Evolutionary conservation across 2,888 invertebrate species (phyloP).

Genomic region (Melikaiella ostensackeni): DNA sequence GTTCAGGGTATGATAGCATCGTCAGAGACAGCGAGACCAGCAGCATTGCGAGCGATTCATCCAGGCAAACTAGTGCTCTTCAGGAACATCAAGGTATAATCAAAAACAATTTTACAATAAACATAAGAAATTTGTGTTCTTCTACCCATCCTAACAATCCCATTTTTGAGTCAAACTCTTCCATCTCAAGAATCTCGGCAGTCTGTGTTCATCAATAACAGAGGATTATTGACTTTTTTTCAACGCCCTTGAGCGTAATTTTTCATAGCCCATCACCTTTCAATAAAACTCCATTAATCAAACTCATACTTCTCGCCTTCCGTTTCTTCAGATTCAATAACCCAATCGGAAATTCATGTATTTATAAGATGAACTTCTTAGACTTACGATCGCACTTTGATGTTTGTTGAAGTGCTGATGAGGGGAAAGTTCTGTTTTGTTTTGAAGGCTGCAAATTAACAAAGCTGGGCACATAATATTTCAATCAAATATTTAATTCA

Average conservation of each 20-base stretch:
- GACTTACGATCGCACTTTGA: neutral
- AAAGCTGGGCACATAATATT: too few relatives aligned
- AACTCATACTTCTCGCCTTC: neutral
- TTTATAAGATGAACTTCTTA: neutral
- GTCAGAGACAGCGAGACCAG: constrained; percentile 93
- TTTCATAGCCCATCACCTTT: constrained; percentile 57
- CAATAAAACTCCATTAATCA: constrained; percentile 61
- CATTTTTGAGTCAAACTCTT: neutral
- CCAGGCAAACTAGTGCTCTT: constrained; percentile 78
- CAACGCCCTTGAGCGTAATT: constrained; percentile 46
- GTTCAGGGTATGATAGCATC: constrained; percentile 93
- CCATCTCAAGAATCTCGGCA: constrained; percentile 3
- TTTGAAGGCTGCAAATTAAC: too few relatives aligned
- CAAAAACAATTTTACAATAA: constrained; percentile 5
- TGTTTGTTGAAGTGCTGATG: neutral
- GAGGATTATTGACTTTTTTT: constrained; percentile 47
- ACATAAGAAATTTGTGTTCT: too few relatives aligned
- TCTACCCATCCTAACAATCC: too few relatives aligned
- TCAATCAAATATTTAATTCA: too few relatives aligned
- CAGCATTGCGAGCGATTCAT: constrained; percentile 87
- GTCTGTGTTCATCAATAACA: constrained; percentile 24
- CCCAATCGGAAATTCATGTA: constrained; percentile 29
- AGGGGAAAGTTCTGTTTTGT: too few relatives aligned
- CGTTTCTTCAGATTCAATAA: neutral
- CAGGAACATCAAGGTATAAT: constrained; percentile 75